Base-by-base conservation (phyloP, 1,140 invertebrate species). In the Liolophura sinensis region DNA sequence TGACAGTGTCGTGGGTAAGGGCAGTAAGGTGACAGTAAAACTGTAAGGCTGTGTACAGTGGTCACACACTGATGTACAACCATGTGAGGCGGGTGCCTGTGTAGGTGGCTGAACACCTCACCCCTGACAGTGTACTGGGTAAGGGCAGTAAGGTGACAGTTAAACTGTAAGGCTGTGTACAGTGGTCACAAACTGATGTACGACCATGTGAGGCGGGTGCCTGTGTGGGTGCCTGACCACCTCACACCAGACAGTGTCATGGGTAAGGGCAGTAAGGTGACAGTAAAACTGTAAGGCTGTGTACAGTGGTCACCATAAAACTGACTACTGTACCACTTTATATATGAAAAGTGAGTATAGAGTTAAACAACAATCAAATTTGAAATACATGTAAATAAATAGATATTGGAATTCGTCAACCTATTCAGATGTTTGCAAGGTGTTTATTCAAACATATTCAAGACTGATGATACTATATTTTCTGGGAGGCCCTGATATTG, bases 21-120 rank as follows among this genome's bases (percentile, higher is more conserved):
- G 20, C 49, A 62, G n/a, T 56, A 22, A n/a, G n/a, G 59, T 18
- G 18, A 63, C 31, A 40, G 31, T 40, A 40, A 40, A 40, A 40
- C 18, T 22, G n/a, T 40, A 24, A 25, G 18, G 15, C 20, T 18
- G 20, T 18, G 18, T 57, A 27, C 27, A 40, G 31, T 9, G 31
- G 31, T 40, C 31, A 40, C 31, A 40, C 31, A 3, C 31, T 40
- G 9, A 9, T 40, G 3, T 40, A 9, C 9, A 9, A 40, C 31
- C 31, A 40, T 3, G 31, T 40, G 31, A 40, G 31, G 31, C 31
- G 9, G 31, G 9, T 57, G 22, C 27, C 31, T 40, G 31, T 40
- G 1, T 80, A 77, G 78, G 78, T 78, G 20, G 71, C 74, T 40
- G 77, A 80, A 56, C 68, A 72, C 47, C 58, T 80, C 1, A 73